Percentiles rank a stretch among this genome's conserved stretches.
phyloP scores from a whole-genome alignment of 2,113 vertebrate genomes.

The Hippolais icterina region DNA sequence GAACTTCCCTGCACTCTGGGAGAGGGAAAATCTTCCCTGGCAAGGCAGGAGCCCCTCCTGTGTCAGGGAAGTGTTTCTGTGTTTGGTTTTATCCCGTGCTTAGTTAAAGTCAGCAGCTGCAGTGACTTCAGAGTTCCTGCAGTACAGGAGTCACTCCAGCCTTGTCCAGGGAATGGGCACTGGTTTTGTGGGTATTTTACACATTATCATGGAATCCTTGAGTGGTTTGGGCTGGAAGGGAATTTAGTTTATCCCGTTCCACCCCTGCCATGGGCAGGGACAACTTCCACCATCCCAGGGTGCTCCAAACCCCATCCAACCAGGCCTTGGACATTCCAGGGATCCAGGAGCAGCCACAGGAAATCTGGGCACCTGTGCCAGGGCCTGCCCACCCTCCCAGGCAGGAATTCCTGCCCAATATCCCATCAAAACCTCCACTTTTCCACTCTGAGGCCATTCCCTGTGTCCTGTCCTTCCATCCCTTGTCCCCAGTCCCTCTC shows the following conservation, averaged over 20 bases:
- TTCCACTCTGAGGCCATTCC: neutral
- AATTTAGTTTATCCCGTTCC: neutral
- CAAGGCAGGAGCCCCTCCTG: neutral
- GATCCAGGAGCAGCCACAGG: neutral
- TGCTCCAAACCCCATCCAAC: neutral
- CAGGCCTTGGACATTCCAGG: neutral
- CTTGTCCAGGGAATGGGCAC: neutral
- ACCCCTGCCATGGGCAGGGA: neutral
- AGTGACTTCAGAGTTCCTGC: too few relatives aligned
- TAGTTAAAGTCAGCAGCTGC: neutral
- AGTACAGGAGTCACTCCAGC: neutral
- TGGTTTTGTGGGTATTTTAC: fast-evolving
- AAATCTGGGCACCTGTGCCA: neutral
- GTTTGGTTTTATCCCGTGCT: fast-evolving
- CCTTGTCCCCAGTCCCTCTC: neutral
- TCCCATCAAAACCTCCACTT: neutral
- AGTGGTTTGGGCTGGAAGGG: neutral
- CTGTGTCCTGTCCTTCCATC: neutral
- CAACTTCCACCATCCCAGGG: fast-evolving
- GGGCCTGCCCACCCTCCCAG: neutral
- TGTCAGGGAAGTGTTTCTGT: neutral
- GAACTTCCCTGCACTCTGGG: neutral
- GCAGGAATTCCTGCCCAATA: fast-evolving
- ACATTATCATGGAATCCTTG: fast-evolving
- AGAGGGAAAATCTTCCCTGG: neutral